These are phyloP conservation scores for Stenolophus ochropezus DNA, from an alignment of 2,888 invertebrate genomes.

Conservation along the genomic window DNA sequence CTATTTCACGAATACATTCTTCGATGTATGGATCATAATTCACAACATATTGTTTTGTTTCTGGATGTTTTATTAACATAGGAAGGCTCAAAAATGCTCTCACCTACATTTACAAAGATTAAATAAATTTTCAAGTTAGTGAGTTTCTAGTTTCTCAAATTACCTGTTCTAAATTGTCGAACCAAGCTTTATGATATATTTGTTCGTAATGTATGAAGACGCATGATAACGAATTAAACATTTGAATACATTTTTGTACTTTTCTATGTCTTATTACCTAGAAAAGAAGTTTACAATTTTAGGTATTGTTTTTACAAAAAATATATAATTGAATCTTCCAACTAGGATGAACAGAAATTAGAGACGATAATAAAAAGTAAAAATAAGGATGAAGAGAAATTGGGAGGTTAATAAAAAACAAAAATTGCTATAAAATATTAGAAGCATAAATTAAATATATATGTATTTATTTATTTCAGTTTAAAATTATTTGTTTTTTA, in stretches of 20 bases:
- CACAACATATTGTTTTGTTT: constrained; percentile 79
- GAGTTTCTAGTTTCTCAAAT: too few species aligned
- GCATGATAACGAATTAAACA: constrained; percentile 86
- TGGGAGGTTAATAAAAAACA: too few species aligned
- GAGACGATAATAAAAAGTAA: too few species aligned
- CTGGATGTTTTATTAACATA: constrained; percentile 80
- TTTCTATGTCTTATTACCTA: constrained; percentile 78
- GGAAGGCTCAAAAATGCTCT: constrained; percentile 81
- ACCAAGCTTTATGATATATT: constrained; percentile 89
- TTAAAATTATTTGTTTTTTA: too few species aligned
- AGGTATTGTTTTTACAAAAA: too few species aligned
- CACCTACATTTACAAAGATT: constrained; percentile 72
- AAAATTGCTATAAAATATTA: too few species aligned
- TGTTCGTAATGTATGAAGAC: constrained; percentile 90
- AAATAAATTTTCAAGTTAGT: too few species aligned
- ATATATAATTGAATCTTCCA: neutral
- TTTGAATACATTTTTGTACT: constrained; percentile 83
- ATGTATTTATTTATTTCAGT: too few species aligned
- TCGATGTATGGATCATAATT: constrained; percentile 84
- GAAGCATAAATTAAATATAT: too few species aligned
- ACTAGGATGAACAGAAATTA: too few species aligned
- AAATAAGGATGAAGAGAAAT: too few species aligned
- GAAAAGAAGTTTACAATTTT: constrained; percentile 50
- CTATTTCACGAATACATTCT: constrained; percentile 86
- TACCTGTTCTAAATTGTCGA: constrained; percentile 83